Evolutionary conservation across 2,797 vertebrate species (phyloP).

Genomic region (Myotis planiceps): DNA sequence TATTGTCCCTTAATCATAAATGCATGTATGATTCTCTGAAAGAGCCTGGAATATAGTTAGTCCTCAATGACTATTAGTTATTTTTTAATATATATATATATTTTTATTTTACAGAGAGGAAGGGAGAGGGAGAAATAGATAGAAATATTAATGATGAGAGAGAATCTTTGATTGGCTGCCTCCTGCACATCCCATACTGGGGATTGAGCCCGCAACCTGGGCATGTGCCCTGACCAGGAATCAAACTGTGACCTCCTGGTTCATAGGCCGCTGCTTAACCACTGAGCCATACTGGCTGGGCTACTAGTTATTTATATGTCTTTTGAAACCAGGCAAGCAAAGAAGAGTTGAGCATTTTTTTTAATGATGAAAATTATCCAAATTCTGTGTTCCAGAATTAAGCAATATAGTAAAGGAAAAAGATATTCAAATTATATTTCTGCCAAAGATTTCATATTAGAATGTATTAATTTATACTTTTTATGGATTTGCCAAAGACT

Average conservation of each 20-base stretch:
- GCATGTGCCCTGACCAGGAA: too few relatives aligned
- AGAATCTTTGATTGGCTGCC: too few relatives aligned
- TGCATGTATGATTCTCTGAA: neutral
- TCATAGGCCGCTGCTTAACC: too few relatives aligned
- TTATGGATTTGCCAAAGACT: neutral
- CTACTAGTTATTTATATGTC: neutral
- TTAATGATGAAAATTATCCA: neutral
- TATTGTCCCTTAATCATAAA: neutral
- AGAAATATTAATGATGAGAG: too few relatives aligned
- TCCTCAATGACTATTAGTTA: neutral
- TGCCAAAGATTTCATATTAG: neutral
- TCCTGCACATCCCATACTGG: too few relatives aligned
- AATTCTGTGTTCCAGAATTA: neutral
- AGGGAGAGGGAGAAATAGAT: too few relatives aligned
- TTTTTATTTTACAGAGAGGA: too few relatives aligned
- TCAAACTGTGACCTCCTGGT: too few relatives aligned
- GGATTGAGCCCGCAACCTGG: too few relatives aligned
- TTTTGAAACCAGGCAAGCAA: neutral
- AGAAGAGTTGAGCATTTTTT: neutral
- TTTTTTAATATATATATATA: too few relatives aligned
- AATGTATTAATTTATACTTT: neutral
- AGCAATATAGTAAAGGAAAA: neutral
- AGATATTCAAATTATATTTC: neutral
- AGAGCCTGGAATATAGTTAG: neutral
- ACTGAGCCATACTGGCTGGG: too few relatives aligned